These are phyloP conservation scores for Drosophila sp. DNA, from an alignment of 1,140 invertebrate species.

Conservation along the genomic window DNA sequence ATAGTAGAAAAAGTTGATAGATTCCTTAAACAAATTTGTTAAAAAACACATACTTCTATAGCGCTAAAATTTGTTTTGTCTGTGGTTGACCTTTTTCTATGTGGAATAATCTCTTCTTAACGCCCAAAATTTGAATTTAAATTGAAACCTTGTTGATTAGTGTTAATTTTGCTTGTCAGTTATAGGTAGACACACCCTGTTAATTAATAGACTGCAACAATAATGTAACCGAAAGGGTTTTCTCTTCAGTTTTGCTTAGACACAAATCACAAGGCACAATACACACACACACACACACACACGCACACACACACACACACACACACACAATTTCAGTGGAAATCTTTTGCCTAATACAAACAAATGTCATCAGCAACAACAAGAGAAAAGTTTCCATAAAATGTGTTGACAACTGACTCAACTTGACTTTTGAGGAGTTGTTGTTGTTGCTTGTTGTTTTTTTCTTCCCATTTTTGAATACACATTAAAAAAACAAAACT, in stretches of 20 bases:
- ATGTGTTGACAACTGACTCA: constrained; percentile 24
- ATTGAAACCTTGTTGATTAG: not conserved
- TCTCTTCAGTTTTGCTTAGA: not conserved
- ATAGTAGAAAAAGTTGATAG: no score
- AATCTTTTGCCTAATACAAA: not conserved
- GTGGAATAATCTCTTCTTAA: no score
- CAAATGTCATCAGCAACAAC: not conserved
- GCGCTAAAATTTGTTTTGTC: no score
- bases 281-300: no score
- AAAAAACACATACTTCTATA: no score
- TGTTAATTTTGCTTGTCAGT: not conserved
- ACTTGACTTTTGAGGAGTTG: constrained; percentile 7
- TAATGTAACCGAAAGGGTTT: not conserved
- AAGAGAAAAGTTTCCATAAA: constrained; percentile 7
- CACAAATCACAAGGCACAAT: not conserved
- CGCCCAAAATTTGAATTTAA: no score
- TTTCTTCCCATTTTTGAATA: constrained; percentile 24
- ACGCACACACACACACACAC: no score
- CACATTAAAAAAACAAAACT: constrained; percentile 59
- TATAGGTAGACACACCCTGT: not conserved
- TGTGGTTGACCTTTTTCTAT: no score
- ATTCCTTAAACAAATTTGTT: no score
- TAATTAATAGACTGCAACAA: constrained; percentile 5
- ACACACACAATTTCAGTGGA: not conserved
- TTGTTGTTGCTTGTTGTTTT: not conserved